Percentiles rank a stretch among this genome's conserved stretches.
phyloP scores from a whole-genome alignment of 2,113 vertebrate species.

The Pollachius pollachius region DNA sequence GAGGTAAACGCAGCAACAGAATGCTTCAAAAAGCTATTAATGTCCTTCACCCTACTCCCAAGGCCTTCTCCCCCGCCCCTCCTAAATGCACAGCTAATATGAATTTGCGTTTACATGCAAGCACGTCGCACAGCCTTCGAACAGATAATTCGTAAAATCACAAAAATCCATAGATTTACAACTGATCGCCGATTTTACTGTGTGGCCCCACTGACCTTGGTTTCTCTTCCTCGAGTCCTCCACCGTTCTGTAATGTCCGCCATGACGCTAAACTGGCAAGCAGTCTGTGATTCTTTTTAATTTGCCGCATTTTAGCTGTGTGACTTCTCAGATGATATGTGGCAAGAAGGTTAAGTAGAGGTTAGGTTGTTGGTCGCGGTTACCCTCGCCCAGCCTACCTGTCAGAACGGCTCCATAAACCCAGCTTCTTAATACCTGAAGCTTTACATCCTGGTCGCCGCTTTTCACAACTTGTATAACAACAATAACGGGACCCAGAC shows the following conservation, averaged over 20 bases:
- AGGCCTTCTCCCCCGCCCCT: constrained; percentile 41
- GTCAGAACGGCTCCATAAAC: too few species aligned
- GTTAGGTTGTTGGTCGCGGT: too few species aligned
- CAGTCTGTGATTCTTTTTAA: background rate
- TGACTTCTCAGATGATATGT: too few species aligned
- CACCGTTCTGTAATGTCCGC: constrained; percentile 30
- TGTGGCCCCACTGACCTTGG: constrained; percentile 19
- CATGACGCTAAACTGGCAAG: constrained; percentile 58
- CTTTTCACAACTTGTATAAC: too few species aligned
- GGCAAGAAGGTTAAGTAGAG: too few species aligned
- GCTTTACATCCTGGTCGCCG: too few species aligned
- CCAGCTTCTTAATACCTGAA: too few species aligned
- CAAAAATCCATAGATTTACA: constrained; percentile 4
- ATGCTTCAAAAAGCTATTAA: constrained; percentile 37
- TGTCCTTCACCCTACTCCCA: constrained; percentile 34
- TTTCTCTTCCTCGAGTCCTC: constrained; percentile 27
- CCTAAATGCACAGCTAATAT: constrained; percentile 48
- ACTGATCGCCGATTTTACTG: constrained; percentile 40
- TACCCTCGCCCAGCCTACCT: too few species aligned
- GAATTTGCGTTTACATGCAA: constrained; percentile 54
- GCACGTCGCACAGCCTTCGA: constrained; percentile 60
- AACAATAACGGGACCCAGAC: too few species aligned
- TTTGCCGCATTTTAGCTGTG: background rate
- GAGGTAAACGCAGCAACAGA: constrained; percentile 43
- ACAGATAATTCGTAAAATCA: constrained; percentile 9